Evolutionary conservation across 2,113 vertebrate species (phyloP).

Genomic region (Nothocercus julius): DNA sequence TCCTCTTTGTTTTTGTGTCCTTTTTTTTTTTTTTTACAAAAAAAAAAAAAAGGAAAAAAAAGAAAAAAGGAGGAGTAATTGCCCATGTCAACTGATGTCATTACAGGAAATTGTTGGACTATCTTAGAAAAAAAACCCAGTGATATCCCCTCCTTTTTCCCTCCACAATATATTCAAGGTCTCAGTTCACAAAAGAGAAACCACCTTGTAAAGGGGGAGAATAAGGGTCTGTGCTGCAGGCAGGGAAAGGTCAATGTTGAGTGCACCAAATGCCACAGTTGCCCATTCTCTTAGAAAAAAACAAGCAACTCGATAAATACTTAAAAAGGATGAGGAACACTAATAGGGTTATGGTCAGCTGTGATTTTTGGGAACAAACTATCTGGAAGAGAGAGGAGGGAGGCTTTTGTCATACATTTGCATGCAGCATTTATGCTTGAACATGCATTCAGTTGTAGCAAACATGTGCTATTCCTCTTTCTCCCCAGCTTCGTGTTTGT

Average conservation of each 20-base stretch:
- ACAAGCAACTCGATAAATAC: background rate
- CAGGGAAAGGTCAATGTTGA: background rate
- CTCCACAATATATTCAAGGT: background rate
- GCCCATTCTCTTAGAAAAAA: background rate
- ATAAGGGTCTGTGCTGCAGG: constrained; percentile 28
- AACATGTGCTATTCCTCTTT: background rate
- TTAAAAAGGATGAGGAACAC: background rate
- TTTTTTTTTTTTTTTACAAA: background rate
- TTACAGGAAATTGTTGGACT: constrained; percentile 16
- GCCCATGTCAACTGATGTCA: constrained; percentile 35
- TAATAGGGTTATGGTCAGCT: background rate
- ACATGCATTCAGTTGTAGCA: background rate
- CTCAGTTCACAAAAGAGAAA: constrained; percentile 46
- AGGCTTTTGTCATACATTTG: background rate
- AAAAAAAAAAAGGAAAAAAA: too few relatives aligned
- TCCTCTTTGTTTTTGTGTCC: constrained; percentile 37
- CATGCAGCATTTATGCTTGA: background rate
- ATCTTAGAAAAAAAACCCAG: constrained; percentile 48
- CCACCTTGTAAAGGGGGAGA: constrained; percentile 25
- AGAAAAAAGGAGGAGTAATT: constrained; percentile 41
- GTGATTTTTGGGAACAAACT: background rate
- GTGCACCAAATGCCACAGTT: background rate
- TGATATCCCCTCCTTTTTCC: constrained; percentile 12
- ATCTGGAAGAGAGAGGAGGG: background rate
- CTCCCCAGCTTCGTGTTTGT: background rate